Base-by-base conservation (phyloP, 2,113 vertebrate species). In the Cygnus atratus region DNA sequence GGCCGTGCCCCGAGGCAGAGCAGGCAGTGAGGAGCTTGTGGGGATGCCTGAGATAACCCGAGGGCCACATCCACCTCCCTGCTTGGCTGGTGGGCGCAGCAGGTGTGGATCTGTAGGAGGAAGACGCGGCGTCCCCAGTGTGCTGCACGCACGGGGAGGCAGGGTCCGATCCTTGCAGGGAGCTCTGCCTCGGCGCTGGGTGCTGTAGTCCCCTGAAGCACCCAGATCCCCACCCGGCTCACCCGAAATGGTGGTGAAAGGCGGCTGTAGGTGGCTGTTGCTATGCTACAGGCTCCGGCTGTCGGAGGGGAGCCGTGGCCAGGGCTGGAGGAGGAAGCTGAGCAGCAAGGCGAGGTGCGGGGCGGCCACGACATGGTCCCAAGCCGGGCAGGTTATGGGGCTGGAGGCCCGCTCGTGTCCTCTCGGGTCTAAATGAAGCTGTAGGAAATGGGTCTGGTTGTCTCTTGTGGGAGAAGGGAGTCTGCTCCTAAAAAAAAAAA, bases 251-350 rank as follows among this genome's bases (percentile, higher is more conserved):
- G 87, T 76, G 95, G 88, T 61, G 93, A 41, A 31, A 86, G 87
- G 88, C 25, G 81, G 90, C 96, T 95, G 85, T 81, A 92, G 95
- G 96, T 95, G 93, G 92, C 65, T 84, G 95, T 97, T 96, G 96
- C 97, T 96, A 97, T 95, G 97, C 94, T 97, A 96, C 96, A 65
- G 65, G 76, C 77, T 29, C 91, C 85, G 25, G 17, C 28, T 65
- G 43, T 70, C 14, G 1, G 93, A 92, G 41, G 26, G 44, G 55
- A 20, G 46, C 58, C 62, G 29, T 12, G 35, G 72, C 25, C 78
- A 37, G 24, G 35, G 5, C 67, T 13, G 18, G 39, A 39, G 58
- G 11, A 35, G 68, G 9, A 12, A 8, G 35, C 20, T 35, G n/a
- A 74, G 48, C 2, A 10, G 50, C 33, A 12, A 35, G 39, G 21